A percentile compares a stretch with the other conserved stretches of the same genome.
Evolutionary conservation across 2,113 vertebrate genomes (phyloP).

Genomic region (Neopipo cinnamomea): DNA sequence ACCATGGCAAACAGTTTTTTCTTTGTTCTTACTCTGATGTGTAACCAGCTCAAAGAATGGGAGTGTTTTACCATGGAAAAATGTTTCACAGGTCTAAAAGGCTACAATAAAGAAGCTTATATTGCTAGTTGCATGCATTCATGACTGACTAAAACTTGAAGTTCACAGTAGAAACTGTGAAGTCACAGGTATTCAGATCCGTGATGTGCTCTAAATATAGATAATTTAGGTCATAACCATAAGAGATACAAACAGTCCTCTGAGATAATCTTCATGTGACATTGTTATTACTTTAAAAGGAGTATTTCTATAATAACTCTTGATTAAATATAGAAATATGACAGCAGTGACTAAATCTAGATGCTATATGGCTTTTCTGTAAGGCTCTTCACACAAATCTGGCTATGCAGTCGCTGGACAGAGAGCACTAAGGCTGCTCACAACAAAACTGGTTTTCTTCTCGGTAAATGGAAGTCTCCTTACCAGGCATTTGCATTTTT

Average conservation of each 20-base stretch:
- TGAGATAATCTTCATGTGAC: constrained; percentile 58
- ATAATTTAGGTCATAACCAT: constrained; percentile 50
- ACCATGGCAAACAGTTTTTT: background rate
- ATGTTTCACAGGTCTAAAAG: background rate
- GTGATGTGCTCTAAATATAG: constrained; percentile 31
- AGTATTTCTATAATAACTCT: constrained; percentile 42
- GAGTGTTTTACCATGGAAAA: background rate
- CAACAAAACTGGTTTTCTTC: background rate
- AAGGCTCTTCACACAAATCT: background rate
- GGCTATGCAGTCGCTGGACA: background rate
- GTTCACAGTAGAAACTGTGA: background rate
- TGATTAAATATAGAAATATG: constrained; percentile 44
- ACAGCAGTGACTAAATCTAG: constrained; percentile 36
- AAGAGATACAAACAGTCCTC: constrained; percentile 41
- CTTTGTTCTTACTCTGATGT: background rate
- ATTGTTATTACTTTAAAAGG: constrained; percentile 48
- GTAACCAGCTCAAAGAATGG: background rate
- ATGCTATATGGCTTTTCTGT: background rate
- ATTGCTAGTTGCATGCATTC: background rate
- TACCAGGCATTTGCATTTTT: background rate
- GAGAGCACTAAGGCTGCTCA: background rate
- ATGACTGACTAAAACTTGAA: background rate
- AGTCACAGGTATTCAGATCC: constrained; percentile 44
- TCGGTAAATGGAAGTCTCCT: background rate
- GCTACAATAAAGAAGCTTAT: background rate